These are phyloP conservation scores for Musca vetustissima DNA, from an alignment of 1,140 invertebrate species.

Conservation along the genomic window DNA sequence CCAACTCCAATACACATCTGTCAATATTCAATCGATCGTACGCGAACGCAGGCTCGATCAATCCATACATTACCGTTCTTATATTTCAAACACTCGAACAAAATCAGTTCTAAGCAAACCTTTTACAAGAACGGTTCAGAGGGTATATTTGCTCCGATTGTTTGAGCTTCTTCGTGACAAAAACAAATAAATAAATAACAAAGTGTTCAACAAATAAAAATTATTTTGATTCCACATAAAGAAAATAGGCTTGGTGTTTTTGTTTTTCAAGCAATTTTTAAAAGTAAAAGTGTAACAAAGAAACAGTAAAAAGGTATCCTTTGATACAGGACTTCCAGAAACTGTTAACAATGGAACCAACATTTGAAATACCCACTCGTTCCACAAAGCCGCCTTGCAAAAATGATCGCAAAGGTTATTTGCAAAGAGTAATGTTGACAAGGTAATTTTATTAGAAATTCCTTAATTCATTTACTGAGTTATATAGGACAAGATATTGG, in stretches of 20 bases:
- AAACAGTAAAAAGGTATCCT: background rate
- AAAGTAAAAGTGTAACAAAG: constrained; percentile 2
- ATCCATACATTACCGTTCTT: constrained; percentile 29
- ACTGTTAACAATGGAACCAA: constrained; percentile 42
- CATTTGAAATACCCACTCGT: constrained; percentile 42
- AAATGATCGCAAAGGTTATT: constrained; percentile 53
- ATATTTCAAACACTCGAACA: constrained; percentile 45
- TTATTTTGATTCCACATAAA: background rate
- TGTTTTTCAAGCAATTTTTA: background rate
- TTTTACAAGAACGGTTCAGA: constrained; percentile 51
- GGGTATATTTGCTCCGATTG: too few species aligned
- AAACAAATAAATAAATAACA: too few species aligned
- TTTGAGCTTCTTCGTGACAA: too few species aligned
- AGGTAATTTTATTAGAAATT: constrained; percentile 37
- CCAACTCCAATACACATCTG: background rate
- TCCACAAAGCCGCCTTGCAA: constrained; percentile 51
- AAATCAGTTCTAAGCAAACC: constrained; percentile 53
- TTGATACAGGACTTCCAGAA: background rate
- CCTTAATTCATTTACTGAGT: too few species aligned
- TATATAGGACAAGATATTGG: too few species aligned
- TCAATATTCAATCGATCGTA: too few species aligned
- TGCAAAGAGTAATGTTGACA: constrained; percentile 52
- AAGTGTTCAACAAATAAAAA: constrained; percentile 18
- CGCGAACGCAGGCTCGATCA: constrained; percentile 1
- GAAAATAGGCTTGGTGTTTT: background rate